Evolutionary conservation across 1,140 invertebrate genomes (phyloP), one percentile per base, ranked within the genome.

Genomic region (Mercenaria mercenaria): DNA sequence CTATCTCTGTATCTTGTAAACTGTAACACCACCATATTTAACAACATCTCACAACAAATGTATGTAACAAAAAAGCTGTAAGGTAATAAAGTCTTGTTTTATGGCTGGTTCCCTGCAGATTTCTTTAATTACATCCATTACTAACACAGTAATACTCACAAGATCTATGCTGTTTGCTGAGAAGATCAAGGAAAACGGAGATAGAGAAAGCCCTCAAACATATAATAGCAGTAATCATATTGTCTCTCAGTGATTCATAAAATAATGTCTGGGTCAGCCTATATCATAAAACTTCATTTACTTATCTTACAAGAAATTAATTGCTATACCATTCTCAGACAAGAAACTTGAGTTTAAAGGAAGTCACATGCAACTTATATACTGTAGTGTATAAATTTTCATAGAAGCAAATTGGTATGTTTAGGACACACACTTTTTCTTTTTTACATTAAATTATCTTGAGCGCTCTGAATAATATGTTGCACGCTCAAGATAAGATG

Each of bases 251-350:
- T 39, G 34, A 72, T 13, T 72, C 67, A 39, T 72, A 72, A 72
- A 72, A 72, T 72, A 39, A 72, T 72, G 67, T 72, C 67, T 72
- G 67, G 67, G 67, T 72, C 67, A 72, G 18, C 15, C 37, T 72
- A 34, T 8, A 39, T 34, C 34, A 72, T 72, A 72, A 72, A 72
- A 72, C 67, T 20, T 72, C 34, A 72, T 72, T 72, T 72, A 72
- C 34, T 39, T 72, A 72, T 41, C 67, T 72, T 32, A 72, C 26
- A 29, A 26, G 15, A 29, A 64, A 64, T n/a, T 23, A 56, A 47
- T 47, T 47, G 52, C 52, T 56, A 15, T 23, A 56, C 4, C 52
- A 56, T 4, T 23, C 23, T 56, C 10, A 11, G 20, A 15, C 52
- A 56, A 56, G 11, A 56, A 15, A 23, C 43, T 47, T 47, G 43